Percentiles rank a stretch among this genome's conserved stretches.
phyloP scores from a whole-genome alignment of 92 coral and sea anemone species.

The Paramuricea clavata region DNA sequence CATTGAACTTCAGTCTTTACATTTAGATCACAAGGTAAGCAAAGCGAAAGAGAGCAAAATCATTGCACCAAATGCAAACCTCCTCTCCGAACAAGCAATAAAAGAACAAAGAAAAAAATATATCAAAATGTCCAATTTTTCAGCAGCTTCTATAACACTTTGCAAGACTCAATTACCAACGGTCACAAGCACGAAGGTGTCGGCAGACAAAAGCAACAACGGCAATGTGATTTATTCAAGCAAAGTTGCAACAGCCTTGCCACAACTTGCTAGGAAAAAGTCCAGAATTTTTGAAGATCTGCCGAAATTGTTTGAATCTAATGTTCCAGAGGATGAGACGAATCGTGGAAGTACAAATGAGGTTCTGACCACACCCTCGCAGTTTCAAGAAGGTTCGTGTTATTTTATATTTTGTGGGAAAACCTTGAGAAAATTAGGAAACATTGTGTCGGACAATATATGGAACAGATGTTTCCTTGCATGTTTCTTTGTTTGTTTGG shows the following conservation, averaged over 20 bases:
- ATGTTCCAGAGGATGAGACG: not conserved
- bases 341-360: not conserved
- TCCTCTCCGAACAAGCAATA: not conserved
- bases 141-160: not conserved
- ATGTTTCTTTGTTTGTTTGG: too few species aligned
- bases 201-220: not conserved
- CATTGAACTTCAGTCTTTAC: too few species aligned
- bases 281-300: conserved; percentile 42
- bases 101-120: not conserved
- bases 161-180: not conserved
- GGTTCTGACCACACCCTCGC: not conserved
- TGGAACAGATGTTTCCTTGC: too few species aligned
- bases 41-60: not conserved
- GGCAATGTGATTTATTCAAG: not conserved
- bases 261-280: conserved; percentile 4
- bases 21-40: not conserved
- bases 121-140: not conserved
- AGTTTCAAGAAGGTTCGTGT: not conserved
- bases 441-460: too few species aligned
- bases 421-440: not conserved
- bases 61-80: not conserved
- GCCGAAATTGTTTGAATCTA: conserved; percentile 35
- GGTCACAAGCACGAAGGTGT: not conserved
- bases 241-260: not conserved
- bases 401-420: not conserved